A percentile compares a stretch with the other conserved stretches of the same genome.
phyloP scores from a whole-genome alignment of 2,888 invertebrate species.

The Emesis russula region DNA sequence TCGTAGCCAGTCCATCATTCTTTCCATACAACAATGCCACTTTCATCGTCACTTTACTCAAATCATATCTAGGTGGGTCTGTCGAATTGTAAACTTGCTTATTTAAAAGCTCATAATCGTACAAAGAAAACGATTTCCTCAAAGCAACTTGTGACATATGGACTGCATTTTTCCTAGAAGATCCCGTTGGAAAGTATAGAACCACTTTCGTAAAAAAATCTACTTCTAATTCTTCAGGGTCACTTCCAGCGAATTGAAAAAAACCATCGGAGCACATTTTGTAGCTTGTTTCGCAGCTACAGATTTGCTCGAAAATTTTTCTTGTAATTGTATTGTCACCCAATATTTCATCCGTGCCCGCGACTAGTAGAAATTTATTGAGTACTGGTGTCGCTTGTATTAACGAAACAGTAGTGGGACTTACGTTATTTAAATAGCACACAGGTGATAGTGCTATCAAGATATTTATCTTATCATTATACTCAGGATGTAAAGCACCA shows the following conservation, averaged over 20 bases:
- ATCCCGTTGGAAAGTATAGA: conserved; percentile 2
- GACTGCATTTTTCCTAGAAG: not conserved
- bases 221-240: conserved; percentile 94
- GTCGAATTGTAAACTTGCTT: conserved; percentile 72
- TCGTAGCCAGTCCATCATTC: conserved; percentile 86
- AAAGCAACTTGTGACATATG: conserved; percentile 1
- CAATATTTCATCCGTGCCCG: conserved; percentile 86
- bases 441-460: conserved; percentile 95
- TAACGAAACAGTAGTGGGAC: conserved; percentile 88
- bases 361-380: conserved; percentile 92
- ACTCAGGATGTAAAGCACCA: conserved; percentile 94
- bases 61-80: conserved; percentile 88
- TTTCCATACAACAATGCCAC: conserved; percentile 79
- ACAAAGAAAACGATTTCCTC: not conserved
- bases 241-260: conserved; percentile 94
- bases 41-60: conserved; percentile 86
- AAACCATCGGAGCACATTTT: conserved; percentile 89
- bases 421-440: conserved; percentile 92
- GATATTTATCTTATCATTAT: conserved; percentile 95
- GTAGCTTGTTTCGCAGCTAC: conserved; percentile 79
- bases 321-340: conserved; percentile 67
- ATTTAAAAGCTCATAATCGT: conserved; percentile 63
- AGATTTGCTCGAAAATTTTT: conserved; percentile 59
- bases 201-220: conserved; percentile 89
- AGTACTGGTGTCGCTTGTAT: conserved; percentile 89